Percentiles rank a stretch among this genome's conserved stretches.
Evolutionary conservation across 2,113 vertebrate genomes (phyloP).

Genomic region (Zapornia atra): DNA sequence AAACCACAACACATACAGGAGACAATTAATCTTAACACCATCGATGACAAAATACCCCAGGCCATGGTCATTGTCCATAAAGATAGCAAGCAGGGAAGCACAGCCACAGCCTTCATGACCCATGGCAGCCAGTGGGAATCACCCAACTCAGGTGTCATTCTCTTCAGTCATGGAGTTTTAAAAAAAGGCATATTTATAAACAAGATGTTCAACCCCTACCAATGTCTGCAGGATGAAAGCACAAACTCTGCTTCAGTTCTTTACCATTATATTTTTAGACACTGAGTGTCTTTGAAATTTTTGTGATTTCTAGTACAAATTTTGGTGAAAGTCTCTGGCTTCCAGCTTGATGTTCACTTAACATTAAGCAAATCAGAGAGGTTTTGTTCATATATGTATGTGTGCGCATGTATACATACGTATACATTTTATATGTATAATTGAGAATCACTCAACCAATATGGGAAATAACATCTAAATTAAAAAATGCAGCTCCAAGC

Average conservation of each 20-base stretch:
- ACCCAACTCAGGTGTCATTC: background rate
- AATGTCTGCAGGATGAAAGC: background rate
- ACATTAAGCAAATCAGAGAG: background rate
- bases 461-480: background rate
- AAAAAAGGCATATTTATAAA: rapidly evolving
- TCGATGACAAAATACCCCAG: background rate
- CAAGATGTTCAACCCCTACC: background rate
- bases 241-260: background rate
- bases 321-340: background rate
- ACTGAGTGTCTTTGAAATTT: background rate
- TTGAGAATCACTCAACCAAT: background rate
- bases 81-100: background rate
- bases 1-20: background rate
- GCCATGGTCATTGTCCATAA: background rate
- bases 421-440: background rate
- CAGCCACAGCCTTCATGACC: background rate
- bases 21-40: background rate
- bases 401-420: no score
- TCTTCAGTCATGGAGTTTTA: background rate
- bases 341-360: background rate
- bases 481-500: background rate
- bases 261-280: background rate
- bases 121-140: background rate
- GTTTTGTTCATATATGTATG: rapidly evolving
- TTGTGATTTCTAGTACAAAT: background rate